Conservation (phyloP, 2,888 invertebrate genomes). For the Sinhomidia bicolor region DNA sequence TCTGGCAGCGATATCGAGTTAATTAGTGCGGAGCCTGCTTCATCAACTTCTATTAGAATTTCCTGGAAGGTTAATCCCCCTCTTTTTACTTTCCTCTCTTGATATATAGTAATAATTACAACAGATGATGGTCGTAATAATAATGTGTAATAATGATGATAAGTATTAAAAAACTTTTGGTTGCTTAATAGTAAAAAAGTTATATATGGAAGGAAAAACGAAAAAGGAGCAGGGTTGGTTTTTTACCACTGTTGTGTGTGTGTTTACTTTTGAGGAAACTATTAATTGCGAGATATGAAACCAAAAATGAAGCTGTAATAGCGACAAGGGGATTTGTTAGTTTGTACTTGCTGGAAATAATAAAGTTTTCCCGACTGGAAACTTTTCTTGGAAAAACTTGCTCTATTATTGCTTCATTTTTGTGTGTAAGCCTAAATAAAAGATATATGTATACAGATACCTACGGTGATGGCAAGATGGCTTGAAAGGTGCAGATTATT, state of each 20-base stretch:
- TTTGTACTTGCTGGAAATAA: background rate
- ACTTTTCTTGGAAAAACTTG: constrained; percentile 12
- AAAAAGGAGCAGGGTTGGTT: too few relatives aligned
- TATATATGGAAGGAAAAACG: too few relatives aligned
- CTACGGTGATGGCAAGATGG: too few relatives aligned
- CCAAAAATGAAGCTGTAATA: constrained; percentile 52
- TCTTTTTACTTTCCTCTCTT: background rate
- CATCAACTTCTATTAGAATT: constrained; percentile 89
- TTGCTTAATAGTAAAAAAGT: constrained; percentile 35
- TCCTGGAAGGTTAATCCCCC: constrained; percentile 87
- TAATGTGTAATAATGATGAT: constrained; percentile 27
- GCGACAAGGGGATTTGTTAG: constrained; percentile 27
- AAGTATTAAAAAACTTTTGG: constrained; percentile 30
- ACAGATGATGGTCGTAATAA: background rate
- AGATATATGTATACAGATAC: too few relatives aligned
- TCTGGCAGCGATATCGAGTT: constrained; percentile 91
- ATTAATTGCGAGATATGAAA: constrained; percentile 54
- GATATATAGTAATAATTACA: background rate
- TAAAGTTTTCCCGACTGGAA: background rate
- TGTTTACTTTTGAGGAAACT: constrained; percentile 11
- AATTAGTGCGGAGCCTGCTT: constrained; percentile 85
- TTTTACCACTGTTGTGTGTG: background rate
- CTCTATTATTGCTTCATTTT: too few relatives aligned
- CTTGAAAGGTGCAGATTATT: too few relatives aligned
- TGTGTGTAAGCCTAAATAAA: too few relatives aligned